Evolutionary conservation across 2,113 vertebrate genomes (phyloP), one percentile per base, ranked within the genome.

Genomic region (Cettia cetti): DNA sequence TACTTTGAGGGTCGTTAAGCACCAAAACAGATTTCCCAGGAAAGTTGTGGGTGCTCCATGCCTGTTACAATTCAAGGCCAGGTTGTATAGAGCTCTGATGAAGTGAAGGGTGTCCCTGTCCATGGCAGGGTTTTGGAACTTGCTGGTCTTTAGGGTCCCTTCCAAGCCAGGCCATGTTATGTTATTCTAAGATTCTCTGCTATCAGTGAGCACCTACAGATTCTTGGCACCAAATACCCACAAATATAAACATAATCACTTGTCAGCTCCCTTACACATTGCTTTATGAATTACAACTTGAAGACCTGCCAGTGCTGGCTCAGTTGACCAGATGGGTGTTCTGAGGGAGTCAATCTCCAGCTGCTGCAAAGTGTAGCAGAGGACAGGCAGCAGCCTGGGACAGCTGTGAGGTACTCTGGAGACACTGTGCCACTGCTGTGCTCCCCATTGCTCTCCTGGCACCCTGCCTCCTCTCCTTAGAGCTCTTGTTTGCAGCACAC

Each of bases 131-230:
- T 22, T 49, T 77, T 70, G 31, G 35, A 63, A 37, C 4, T 37
- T 69, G 27, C 10, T 16, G 7, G 4, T 42, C 35, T 56, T 44
- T 42, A 17, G 17, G 35, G 27, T 37, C 27, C 22, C 26, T 70
- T 70, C 56, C 49, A 70, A 40, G 4, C 10, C 22, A 40, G 44
- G 20, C 13, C 35, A 18, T 37, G 18, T 19, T 31, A 19, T 9
- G 7, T 37, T 49, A 13, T 23, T 76, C 22, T 28, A 28, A 23
- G 17, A 35, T 9, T 52, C 39, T 47, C 1, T 35, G 26, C 30
- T 31, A 13, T 22, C 22, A 11, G 35, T 6, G 23, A 49, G 22
- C 4, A 35, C 18, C 69, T 24, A 3, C 0, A 0, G 37, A 39
- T 74, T 66, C 30, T n/a, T 37, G 35, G 28, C 39, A 20, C 37